Evolutionary conservation across 2,113 vertebrate genomes (phyloP), one percentile per base, ranked within the genome.

Genomic region (Cheilinus undulatus): DNA sequence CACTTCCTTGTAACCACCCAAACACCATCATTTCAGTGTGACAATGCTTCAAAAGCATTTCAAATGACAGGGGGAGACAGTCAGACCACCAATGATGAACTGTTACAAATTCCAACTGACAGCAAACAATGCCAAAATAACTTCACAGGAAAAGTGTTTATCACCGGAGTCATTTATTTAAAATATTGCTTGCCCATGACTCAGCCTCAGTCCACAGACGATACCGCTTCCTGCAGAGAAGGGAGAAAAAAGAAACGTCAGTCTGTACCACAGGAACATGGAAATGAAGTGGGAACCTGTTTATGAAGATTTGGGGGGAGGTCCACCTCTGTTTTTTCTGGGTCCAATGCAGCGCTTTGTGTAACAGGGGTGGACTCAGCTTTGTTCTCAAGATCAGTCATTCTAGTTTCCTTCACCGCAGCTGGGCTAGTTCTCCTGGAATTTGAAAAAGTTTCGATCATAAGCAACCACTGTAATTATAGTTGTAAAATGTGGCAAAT

Each of bases 371-470:
- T 3, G 7, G 65, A 45, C 26, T 56, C 76, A 0, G 10, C 66
- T 57, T 82, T 86, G 30, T 59, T 80, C 49, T 89, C 74, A 42
- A 93, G 49, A 24, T 92, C 76, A 24, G 78, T 82, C 90, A 93
- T 80, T 36, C 74, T 60, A 0, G 82, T 92, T 17, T 87, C 91
- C 19, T 82, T 86, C 23, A 59, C 43, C 2, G 43, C 62, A 15
- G 57, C 68, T 13, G 69, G 32, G 7, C n/a, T 42, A 0, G 7
- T 40, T 11, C 63, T 58, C 38, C 88, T 88, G 64, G 20, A 46
- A 10, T 30, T 22, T 8, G 22, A 69, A 49, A 42, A 14, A 32
- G 3, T 15, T 5, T 12, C 5, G 13, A 19, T 15, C 14, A 10
- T 34, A 34, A 34, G 32, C 32, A 34, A 34, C 32, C 3, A 10